Conservation (phyloP, 2,888 invertebrate species). For the Spisula solida region DNA sequence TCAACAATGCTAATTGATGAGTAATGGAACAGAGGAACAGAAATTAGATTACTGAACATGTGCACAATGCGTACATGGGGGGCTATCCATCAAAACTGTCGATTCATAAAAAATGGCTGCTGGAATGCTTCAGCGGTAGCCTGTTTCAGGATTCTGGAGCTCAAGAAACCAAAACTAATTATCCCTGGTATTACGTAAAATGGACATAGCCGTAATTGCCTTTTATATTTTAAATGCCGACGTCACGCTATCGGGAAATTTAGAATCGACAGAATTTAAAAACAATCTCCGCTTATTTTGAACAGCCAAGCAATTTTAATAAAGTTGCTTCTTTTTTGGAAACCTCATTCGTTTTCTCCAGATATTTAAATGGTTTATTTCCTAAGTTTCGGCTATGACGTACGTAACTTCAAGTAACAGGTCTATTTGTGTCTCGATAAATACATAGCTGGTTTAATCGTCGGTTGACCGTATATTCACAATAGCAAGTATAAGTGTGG, state of each 20-base stretch:
- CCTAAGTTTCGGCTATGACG: too few species aligned
- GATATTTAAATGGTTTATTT: too few species aligned
- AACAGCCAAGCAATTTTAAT: too few species aligned
- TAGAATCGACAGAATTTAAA: not conserved
- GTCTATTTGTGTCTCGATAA: too few species aligned
- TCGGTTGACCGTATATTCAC: too few species aligned
- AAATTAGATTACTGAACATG: slow-evolving; percentile 31
- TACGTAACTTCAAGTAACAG: too few species aligned
- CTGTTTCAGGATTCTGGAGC: not conserved
- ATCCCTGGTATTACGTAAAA: not conserved
- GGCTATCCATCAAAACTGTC: not conserved
- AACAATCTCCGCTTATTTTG: too few species aligned
- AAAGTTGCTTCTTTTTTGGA: too few species aligned
- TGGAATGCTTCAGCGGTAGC: not conserved
- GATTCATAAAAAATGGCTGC: not conserved
- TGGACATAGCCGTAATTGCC: not conserved
- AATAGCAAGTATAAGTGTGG: too few species aligned
- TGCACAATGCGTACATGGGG: not conserved
- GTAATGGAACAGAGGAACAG: not conserved
- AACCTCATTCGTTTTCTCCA: too few species aligned
- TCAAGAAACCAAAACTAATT: not conserved
- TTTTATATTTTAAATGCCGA: not conserved
- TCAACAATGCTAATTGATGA: slow-evolving; percentile 50
- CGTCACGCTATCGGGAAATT: not conserved
- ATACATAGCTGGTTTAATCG: too few species aligned